Conservation (phyloP, 1,140 invertebrate genomes). For the Ceratitis capitata region DNA sequence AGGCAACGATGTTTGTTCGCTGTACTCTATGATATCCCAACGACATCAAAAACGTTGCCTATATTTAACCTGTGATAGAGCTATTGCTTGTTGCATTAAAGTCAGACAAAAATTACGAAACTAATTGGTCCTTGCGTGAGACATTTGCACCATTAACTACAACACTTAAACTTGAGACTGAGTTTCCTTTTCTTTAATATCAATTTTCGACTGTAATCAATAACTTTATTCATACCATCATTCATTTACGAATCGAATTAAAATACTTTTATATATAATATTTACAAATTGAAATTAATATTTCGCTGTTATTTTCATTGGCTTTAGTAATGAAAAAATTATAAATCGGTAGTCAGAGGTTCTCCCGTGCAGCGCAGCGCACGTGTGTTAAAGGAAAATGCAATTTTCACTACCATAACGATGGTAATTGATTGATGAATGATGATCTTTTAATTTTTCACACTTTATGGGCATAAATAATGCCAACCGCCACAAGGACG, state of each 20-base stretch:
- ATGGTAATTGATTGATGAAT: slow-evolving; percentile 22
- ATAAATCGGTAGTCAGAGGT: not conserved
- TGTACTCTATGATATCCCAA: too few species aligned
- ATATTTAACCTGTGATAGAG: too few species aligned
- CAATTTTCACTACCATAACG: slow-evolving; percentile 14
- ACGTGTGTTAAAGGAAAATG: not conserved
- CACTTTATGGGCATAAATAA: slow-evolving; percentile 25
- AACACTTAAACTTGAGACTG: too few species aligned
- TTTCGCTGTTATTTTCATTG: not conserved
- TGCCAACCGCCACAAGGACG: not conserved
- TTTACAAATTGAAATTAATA: not conserved
- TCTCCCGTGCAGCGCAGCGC: not conserved
- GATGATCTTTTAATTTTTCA: slow-evolving; percentile 33
- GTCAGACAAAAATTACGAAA: too few species aligned
- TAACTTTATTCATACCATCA: too few species aligned
- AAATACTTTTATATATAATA: not conserved
- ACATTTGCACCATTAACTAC: too few species aligned
- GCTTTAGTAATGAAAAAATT: not conserved
- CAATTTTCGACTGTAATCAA: too few species aligned
- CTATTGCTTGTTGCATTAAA: too few species aligned
- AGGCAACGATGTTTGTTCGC: too few species aligned
- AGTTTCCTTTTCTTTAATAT: too few species aligned
- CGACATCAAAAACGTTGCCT: too few species aligned
- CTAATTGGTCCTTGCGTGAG: too few species aligned
- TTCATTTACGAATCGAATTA: not conserved